Evolutionary conservation across 2,888 invertebrate species (phyloP), one percentile per base, ranked within the genome.

Genomic region (Carabus problematicus): DNA sequence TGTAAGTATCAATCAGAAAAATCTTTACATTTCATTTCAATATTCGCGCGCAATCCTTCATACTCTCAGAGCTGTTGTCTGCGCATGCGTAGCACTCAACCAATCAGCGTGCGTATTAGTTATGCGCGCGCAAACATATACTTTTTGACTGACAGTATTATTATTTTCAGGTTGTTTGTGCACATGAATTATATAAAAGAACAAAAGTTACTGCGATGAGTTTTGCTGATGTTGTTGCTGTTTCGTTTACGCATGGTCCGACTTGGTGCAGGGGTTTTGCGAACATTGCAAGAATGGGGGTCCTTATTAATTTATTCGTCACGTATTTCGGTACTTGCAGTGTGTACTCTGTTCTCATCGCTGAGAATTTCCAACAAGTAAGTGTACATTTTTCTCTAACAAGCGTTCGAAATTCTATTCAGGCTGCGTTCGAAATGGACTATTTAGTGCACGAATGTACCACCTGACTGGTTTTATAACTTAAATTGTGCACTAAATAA

Each of bases 281-380:
- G 0, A 84, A 84, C 62, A 76, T 82, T 12, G 88, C 90, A 72
- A 89, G 89, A 92, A 91, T 83, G 77, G 84, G 88, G 58, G 92
- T 95, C 58, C 87, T 91, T 71, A 81, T 88, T 64, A 91, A 93
- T 78, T 85, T 98, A 71, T 95, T 97, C 78, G 82, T 93, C 47
- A 97, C 98, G 1, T 98, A 98, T 81, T 94, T 96, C 78, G 97
- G 97, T 58, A 98, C 98, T 74, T 98, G 98, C 86, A 96, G 97
- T 75, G 97, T 97, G 29, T 98, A 98, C 80, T 90, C 96, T 1
- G 94, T 98, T 0, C 95, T 98, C 79, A 91, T 98, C 62, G 94
- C 96, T 0, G 88, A 86, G 71, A 97, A 94, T 79, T 88, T 97
- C 73, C 82, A 89, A 77, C 89, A 92, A 82, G 91, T 88, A 74